A percentile compares a stretch with the other conserved stretches of the same genome.
Evolutionary conservation across 2,797 vertebrate genomes (phyloP).

Genomic region (Hypotaenidia philippensis): DNA sequence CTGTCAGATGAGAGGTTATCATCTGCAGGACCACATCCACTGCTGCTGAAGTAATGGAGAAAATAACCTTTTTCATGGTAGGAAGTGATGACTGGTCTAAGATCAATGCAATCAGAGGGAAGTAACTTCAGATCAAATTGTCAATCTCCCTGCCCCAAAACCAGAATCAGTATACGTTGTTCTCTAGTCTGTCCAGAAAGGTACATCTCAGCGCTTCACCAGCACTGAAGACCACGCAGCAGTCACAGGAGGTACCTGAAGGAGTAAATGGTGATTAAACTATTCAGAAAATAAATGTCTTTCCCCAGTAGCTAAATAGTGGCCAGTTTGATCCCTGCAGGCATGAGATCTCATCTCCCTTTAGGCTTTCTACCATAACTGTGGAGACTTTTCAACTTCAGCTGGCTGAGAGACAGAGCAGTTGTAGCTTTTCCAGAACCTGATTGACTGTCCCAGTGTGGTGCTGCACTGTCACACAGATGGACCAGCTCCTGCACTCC

Average conservation of each 20-base stretch:
- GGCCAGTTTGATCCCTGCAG: not conserved
- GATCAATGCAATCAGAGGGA: not conserved
- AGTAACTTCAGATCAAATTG: not conserved
- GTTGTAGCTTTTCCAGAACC: not conserved
- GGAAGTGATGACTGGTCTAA: not conserved
- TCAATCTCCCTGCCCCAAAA: not conserved
- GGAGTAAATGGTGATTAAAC: not conserved
- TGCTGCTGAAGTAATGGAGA: not conserved
- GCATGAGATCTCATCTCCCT: not conserved
- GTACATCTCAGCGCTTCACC: not conserved
- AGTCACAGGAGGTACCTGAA: not conserved
- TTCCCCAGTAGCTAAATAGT: not conserved
- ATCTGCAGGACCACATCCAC: not conserved
- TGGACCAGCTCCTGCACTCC: not conserved
- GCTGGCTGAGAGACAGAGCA: not conserved
- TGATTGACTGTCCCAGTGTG: not conserved
- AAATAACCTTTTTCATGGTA: not conserved
- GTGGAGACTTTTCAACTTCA: not conserved
- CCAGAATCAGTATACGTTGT: not conserved
- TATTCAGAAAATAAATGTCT: not conserved
- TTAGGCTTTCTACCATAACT: not conserved
- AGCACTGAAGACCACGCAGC: not conserved
- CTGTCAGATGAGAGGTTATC: not conserved
- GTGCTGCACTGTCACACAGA: not conserved
- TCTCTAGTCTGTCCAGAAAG: not conserved